Base-by-base conservation (phyloP, 2,797 vertebrate genomes). In the Rhinichthys osculus region DNA sequence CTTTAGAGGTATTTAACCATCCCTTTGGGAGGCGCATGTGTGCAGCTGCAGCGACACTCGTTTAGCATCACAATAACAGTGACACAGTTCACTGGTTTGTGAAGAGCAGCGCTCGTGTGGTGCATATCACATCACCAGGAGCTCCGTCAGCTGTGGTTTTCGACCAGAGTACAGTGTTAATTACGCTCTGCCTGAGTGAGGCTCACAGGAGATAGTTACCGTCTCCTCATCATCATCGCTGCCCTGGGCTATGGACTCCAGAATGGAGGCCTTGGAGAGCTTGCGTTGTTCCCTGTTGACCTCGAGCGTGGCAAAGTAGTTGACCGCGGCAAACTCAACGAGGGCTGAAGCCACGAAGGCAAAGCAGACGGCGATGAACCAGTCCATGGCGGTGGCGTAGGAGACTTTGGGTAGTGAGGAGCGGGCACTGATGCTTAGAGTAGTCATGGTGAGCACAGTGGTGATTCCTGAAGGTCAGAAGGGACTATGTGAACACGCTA, bases 341-440 rank as follows among this genome's bases (percentile, higher is more conserved):
- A 99, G 97, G 21, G 98, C 98, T 52, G 97, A 99, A 82, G 99
- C 98, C 91, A 99, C 98, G 21, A 99, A 99, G 92, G 97, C 97
- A 87, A 99, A 99, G 93, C 98, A 99, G 92, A 99, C 98, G 19
- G 98, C 97, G 86, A 99, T 99, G 95, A 99, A 99, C 98, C 98
- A 99, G 89, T 99, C 98, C 98, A 99, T 99, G 92, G 98, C 98
- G 1, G 98, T 99, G 92, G 98, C 98, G 0, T 99, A 99, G 71
- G 98, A 96, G 90, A 99, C 97, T 92, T 99, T 99, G 89, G 98
- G 98, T 86, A 99, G 96, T 0, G 98, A 99, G 93, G 99, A 96
- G 86, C 98, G 97, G 82, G 98, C 98, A 13, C 98, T 99, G 95
- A 99, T 99, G 94, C 98, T 99, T 91, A 99, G 92, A 0, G 98